A percentile compares a stretch with the other conserved stretches of the same genome.
Conservation (phyloP, 2,113 vertebrate species). For the Eudorcas thomsonii region DNA sequence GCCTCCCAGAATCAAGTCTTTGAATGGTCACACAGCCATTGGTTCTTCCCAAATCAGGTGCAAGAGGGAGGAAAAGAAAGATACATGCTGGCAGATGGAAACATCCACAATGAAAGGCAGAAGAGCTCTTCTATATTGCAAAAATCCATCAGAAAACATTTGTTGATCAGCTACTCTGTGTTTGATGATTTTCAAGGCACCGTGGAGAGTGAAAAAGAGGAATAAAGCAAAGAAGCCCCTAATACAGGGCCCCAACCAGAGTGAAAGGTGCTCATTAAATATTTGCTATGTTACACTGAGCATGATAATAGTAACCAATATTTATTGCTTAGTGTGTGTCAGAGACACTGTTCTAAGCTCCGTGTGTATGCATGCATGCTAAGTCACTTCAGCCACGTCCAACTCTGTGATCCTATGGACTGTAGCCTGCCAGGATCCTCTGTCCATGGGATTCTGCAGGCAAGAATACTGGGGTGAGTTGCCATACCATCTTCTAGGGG, state of each 20-base stretch:
- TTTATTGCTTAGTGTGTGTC: not conserved
- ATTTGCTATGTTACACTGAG: not conserved
- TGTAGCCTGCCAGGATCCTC: not conserved
- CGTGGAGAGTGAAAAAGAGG: not conserved
- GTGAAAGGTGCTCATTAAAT: not conserved
- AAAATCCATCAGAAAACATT: not conserved
- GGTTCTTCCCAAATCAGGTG: not conserved
- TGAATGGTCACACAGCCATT: not conserved
- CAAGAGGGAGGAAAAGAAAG: not conserved
- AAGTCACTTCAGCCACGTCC: not conserved
- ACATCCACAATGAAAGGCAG: not conserved
- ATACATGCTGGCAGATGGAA: too few relatives aligned
- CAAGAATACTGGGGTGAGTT: not conserved
- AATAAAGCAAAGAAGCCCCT: not conserved
- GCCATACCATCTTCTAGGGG: not conserved
- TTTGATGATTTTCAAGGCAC: not conserved
- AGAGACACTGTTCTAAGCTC: not conserved
- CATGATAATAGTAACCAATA: not conserved
- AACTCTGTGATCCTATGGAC: not conserved
- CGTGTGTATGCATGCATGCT: not conserved
- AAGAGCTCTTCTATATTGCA: not conserved
- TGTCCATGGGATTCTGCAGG: not conserved
- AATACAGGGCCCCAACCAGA: not conserved
- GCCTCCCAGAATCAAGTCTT: not conserved
- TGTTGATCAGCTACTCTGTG: not conserved